phyloP scores from a whole-genome alignment of 2,113 vertebrate species.

The Panthera leo region DNA sequence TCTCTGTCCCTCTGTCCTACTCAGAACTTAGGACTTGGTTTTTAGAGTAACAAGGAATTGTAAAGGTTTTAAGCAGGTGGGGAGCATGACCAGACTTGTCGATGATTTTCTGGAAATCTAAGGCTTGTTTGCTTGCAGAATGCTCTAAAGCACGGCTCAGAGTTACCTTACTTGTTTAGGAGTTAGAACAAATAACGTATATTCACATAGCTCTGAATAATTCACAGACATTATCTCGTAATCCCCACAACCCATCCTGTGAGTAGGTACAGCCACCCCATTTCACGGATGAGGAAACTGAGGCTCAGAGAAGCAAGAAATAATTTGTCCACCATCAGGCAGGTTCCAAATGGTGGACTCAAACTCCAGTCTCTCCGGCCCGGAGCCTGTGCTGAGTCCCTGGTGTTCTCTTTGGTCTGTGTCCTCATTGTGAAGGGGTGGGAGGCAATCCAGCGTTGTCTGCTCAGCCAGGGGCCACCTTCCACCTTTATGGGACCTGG shows the following conservation, averaged over 20 bases:
- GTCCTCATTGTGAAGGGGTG: not conserved
- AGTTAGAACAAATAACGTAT: not conserved
- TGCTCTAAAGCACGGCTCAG: not conserved
- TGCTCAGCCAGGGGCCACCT: not conserved
- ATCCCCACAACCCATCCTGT: not conserved
- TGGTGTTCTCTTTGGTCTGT: not conserved
- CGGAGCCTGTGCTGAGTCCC: rapidly evolving
- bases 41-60: not conserved
- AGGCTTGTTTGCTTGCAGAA: not conserved
- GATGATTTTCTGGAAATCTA: rapidly evolving
- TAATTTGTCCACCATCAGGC: rapidly evolving
- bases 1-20: not conserved
- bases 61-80: not conserved
- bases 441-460: not conserved
- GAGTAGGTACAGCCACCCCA: not conserved
- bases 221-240: not conserved
- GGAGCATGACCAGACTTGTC: not conserved
- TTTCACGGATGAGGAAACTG: not conserved
- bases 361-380: not conserved
- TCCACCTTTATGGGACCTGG: not conserved
- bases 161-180: no score
- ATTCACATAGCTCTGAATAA: not conserved
- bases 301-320: not conserved
- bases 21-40: not conserved
- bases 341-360: not conserved